A percentile compares a stretch with the other conserved stretches of the same genome.
Conservation (phyloP, 2,888 invertebrate genomes). For the Melanotus villosus region DNA sequence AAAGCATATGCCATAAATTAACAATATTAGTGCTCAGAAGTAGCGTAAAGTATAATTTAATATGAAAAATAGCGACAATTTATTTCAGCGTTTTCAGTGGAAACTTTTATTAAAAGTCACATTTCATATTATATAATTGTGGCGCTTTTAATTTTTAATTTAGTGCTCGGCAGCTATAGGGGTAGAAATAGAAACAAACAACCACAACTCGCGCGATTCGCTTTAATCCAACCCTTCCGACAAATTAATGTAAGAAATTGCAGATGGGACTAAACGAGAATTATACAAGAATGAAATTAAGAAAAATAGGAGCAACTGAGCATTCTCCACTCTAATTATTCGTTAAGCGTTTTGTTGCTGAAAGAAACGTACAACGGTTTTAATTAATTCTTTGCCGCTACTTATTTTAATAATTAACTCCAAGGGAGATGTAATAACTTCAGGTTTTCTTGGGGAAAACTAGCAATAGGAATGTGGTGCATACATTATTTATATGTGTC, state of each 20-base stretch:
- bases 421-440: neutral
- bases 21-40: neutral
- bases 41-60: constrained; percentile 9
- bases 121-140: constrained; percentile 21
- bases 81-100: constrained; percentile 1
- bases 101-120: constrained; percentile 22
- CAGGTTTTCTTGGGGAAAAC: neutral
- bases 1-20: constrained; percentile 10
- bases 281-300: constrained; percentile 2
- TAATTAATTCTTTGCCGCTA: neutral
- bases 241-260: constrained; percentile 18
- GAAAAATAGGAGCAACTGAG: constrained; percentile 12
- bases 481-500: constrained; percentile 1
- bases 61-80: constrained; percentile 18
- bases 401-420: neutral
- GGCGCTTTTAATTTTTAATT: constrained; percentile 20
- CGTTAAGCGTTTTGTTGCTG: neutral
- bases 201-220: constrained; percentile 2
- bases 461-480: neutral
- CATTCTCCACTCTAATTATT: constrained; percentile 7
- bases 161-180: constrained; percentile 2
- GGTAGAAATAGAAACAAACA: constrained; percentile 14
- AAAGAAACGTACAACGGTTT: neutral
- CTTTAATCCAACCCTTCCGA: neutral
- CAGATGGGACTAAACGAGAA: constrained; percentile 15